These are phyloP conservation scores for Oligia fasciuncula DNA, from an alignment of 2,888 invertebrate genomes.

Conservation along the genomic window DNA sequence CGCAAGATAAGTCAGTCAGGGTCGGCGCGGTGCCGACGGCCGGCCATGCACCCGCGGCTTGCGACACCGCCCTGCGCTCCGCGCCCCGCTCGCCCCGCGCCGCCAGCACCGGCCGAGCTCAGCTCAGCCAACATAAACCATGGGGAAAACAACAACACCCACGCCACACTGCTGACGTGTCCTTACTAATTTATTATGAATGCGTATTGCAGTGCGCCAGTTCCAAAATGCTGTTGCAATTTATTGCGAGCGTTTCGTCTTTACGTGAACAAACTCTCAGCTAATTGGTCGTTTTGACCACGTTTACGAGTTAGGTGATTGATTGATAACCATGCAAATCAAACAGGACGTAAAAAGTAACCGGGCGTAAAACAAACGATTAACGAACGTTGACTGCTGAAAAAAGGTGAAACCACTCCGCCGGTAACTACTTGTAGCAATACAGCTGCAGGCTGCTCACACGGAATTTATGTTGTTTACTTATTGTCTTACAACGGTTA, in stretches of 20 bases:
- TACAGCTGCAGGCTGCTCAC: constrained; percentile 51
- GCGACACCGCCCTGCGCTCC: constrained; percentile 78
- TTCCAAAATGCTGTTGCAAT: constrained; percentile 70
- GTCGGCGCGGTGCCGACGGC: constrained; percentile 89
- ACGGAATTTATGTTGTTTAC: constrained; percentile 53
- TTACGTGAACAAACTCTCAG: constrained; percentile 40
- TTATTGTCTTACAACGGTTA: constrained; percentile 42
- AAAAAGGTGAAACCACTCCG: constrained; percentile 46
- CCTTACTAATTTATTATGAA: constrained; percentile 74
- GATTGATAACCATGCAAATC: constrained; percentile 43
- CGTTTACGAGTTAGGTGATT: constrained; percentile 36
- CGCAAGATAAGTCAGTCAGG: constrained; percentile 90
- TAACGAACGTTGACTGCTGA: constrained; percentile 40
- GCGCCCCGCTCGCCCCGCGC: constrained; percentile 58
- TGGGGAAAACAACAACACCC: constrained; percentile 81
- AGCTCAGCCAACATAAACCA: constrained; percentile 73
- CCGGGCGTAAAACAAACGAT: constrained; percentile 21
- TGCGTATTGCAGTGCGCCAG: constrained; percentile 75
- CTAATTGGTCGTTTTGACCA: constrained; percentile 42
- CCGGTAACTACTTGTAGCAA: constrained; percentile 24
- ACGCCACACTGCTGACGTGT: constrained; percentile 74
- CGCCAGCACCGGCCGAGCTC: constrained; percentile 67
- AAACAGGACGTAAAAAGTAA: constrained; percentile 29
- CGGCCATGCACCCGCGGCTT: constrained; percentile 89
- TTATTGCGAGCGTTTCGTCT: constrained; percentile 62